A percentile compares a stretch with the other conserved stretches of the same genome.
Conservation (phyloP, 2,113 vertebrate genomes). For the Clinocottus analis region DNA sequence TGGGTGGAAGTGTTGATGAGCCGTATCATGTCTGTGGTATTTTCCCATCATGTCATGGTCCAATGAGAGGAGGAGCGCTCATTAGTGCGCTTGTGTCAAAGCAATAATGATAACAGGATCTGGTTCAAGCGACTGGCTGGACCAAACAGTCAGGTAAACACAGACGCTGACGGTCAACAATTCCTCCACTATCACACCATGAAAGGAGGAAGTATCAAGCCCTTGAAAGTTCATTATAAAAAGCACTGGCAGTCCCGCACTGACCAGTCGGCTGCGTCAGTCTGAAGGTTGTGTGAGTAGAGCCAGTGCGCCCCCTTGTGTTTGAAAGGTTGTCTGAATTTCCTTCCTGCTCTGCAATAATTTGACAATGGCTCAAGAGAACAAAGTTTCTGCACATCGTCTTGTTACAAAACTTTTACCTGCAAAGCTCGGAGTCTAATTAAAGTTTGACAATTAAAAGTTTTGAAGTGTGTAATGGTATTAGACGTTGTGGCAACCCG, state of each 20-base stretch:
- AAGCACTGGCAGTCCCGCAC: neutral
- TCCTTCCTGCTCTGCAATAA: neutral
- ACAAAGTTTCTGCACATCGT: neutral
- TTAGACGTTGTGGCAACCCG: neutral
- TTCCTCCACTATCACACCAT: neutral
- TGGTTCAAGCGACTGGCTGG: constrained; percentile 20
- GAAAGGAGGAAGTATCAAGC: constrained; percentile 10
- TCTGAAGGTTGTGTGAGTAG: neutral
- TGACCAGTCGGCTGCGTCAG: neutral
- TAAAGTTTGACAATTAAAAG: neutral
- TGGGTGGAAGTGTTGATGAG: constrained; percentile 22
- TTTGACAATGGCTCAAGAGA: constrained; percentile 9
- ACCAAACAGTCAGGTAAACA: constrained; percentile 37
- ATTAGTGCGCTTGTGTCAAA: constrained; percentile 57
- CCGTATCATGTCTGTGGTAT: constrained; percentile 41
- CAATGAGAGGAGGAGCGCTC: constrained; percentile 51
- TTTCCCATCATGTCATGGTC: constrained; percentile 60
- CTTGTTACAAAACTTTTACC: constrained; percentile 1
- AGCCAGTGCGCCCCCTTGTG: constrained; percentile 51
- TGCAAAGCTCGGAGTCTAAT: neutral
- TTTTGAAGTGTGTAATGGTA: neutral
- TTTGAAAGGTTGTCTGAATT: neutral
- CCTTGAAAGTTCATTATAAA: neutral
- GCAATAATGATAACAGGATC: constrained; percentile 41
- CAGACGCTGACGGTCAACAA: constrained; percentile 14